phyloP scores from a whole-genome alignment of 2,888 invertebrate genomes.

The Operophtera brumata region DNA sequence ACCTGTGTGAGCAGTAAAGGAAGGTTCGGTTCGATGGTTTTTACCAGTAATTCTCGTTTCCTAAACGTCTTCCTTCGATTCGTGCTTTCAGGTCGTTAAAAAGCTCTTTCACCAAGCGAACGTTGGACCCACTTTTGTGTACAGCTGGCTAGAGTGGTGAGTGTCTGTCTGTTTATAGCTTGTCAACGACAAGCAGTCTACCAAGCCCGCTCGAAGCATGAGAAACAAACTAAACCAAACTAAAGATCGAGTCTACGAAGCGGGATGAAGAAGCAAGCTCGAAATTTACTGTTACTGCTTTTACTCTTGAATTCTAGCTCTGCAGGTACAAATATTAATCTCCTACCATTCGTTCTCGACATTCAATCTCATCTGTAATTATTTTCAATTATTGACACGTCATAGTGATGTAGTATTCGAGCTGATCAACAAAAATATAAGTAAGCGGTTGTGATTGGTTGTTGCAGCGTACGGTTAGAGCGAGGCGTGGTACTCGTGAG shows the following conservation, averaged over 20 bases:
- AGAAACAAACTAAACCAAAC: conserved; percentile 54
- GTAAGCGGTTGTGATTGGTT: conserved; percentile 52
- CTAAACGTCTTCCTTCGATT: conserved; percentile 46
- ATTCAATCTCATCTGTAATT: conserved; percentile 20
- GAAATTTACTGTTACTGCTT: conserved; percentile 41
- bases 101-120: conserved; percentile 62
- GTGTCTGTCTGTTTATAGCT: conserved; percentile 46
- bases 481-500: conserved; percentile 44
- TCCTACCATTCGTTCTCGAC: conserved; percentile 23
- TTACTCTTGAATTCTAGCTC: conserved; percentile 27
- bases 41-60: conserved; percentile 34
- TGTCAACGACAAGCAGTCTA: conserved; percentile 59
- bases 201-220: conserved; percentile 60
- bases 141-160: conserved; percentile 46
- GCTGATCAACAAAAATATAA: conserved; percentile 48
- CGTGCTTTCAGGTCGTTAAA: conserved; percentile 49
- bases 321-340: conserved; percentile 8
- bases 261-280: conserved; percentile 65
- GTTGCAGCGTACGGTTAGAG: conserved; percentile 55
- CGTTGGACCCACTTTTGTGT: conserved; percentile 53
- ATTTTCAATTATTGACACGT: conserved; percentile 9
- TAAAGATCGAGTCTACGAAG: conserved; percentile 59
- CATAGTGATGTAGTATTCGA: conserved; percentile 34
- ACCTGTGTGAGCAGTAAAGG: conserved; percentile 43
- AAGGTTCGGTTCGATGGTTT: conserved; percentile 33